Conservation (phyloP, 2,113 vertebrate genomes). For the Ptilonorhynchus violaceus region DNA sequence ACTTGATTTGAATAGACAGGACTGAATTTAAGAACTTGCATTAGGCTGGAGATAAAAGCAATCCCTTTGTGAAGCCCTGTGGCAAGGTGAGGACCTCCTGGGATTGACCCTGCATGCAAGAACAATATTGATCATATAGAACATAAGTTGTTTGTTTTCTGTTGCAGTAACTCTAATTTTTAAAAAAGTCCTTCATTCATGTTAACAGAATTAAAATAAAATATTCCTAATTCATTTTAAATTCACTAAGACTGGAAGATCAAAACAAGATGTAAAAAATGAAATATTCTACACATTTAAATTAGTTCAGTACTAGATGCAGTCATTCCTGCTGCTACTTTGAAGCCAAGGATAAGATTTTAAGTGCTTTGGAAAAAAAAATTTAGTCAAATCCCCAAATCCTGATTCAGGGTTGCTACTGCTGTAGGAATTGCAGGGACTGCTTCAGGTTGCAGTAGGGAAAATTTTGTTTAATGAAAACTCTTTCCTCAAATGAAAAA, state of each 20-base stretch:
- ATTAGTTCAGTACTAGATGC: constrained; percentile 25
- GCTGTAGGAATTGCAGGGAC: neutral
- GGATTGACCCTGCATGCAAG: neutral
- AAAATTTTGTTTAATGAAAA: neutral
- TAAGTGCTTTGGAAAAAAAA: neutral
- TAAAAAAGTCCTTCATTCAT: constrained; percentile 16
- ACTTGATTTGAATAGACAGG: neutral
- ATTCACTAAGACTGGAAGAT: constrained; percentile 18
- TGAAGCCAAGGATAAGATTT: neutral
- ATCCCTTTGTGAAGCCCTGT: neutral
- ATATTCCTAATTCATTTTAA: neutral
- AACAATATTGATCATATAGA: constrained; percentile 23
- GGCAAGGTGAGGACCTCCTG: neutral
- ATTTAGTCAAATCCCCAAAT: neutral
- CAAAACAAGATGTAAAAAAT: constrained; percentile 30
- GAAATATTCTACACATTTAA: neutral
- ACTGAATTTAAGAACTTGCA: neutral
- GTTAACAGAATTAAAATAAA: neutral
- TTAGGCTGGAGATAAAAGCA: neutral
- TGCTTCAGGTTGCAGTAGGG: neutral
- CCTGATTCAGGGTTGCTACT: neutral
- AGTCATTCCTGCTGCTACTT: constrained; percentile 22
- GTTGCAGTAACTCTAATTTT: neutral
- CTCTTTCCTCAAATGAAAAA: neutral
- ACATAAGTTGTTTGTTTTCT: neutral